Base-by-base conservation (phyloP, 2,888 invertebrate species). In the Apamea epomidion region DNA sequence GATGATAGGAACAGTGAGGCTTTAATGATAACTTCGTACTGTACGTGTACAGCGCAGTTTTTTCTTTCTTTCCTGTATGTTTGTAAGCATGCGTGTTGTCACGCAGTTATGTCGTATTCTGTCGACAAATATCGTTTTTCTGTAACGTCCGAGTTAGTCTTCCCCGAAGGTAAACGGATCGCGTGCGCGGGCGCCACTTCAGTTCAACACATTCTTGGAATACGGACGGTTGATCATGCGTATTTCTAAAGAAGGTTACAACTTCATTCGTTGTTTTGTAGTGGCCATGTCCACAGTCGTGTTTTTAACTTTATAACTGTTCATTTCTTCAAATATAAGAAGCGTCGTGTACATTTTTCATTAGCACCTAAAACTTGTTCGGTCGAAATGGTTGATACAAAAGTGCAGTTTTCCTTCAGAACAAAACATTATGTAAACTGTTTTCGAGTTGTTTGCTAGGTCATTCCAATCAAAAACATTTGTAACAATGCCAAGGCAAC, bases 81-180 rank as follows among this genome's bases (percentile, higher is more conserved):
- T 81, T 74, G 70, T 69, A 82, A 82, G 75, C 77, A 74, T 86
- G 87, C 84, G 82, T 88, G 88, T 76, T 76, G 76, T 81, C 78
- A 87, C 70, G 85, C 81, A 85, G 76, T 82, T 84, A 77, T 79
- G 80, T 80, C 65, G 74, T 76, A 74, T 76, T 65, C 71, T 81
- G 86, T 82, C 88, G 85, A 86, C 86, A 87, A 89, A 89, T 87
- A 87, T 87, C 68, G 83, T 86, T 91, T 89, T 91, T 90, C 87
- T 88, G 72, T 87, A 84, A 83, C 77, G 82, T 82, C 74, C 82
- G 81, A 89, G 84, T 87, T 78, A 69, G 83, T 90, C 82, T 93
- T 93, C 91, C 88, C 88, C 89, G 94, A 93, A 93, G 80, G 91
- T 87, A 89, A 90, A 82, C 80, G 75, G 90, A 92, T 94, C 90